phyloP scores from a whole-genome alignment of 2,888 invertebrate species.

The Drosophila borealis region DNA sequence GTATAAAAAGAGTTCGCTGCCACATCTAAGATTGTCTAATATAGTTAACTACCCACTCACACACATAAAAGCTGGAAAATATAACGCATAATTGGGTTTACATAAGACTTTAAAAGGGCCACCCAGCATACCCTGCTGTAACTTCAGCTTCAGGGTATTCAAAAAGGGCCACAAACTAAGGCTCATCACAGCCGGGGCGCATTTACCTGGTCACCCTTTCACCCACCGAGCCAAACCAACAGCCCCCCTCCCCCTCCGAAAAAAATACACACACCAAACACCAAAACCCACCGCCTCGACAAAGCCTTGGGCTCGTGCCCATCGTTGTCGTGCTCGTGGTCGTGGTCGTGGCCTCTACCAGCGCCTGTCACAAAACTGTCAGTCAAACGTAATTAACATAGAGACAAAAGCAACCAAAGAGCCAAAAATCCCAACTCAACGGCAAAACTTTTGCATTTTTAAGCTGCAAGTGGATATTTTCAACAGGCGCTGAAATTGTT shows the following conservation, averaged over 20 bases:
- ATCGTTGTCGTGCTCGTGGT: conserved; percentile 22
- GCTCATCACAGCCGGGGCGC: conserved; percentile 49
- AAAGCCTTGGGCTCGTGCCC: conserved; percentile 14
- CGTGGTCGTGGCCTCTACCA: conserved; percentile 38
- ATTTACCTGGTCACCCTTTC: conserved; percentile 75
- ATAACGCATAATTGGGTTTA: too few relatives aligned
- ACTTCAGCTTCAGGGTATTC: background rate
- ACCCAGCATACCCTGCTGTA: background rate
- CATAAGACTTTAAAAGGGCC: too few relatives aligned
- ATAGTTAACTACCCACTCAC: too few relatives aligned
- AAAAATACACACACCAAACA: conserved; percentile 1
- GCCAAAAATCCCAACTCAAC: conserved; percentile 53
- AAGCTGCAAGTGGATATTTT: conserved; percentile 36
- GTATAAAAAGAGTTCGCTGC: too few relatives aligned
- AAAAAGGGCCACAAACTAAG: conserved; percentile 30
- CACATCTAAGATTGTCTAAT: too few relatives aligned
- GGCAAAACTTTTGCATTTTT: conserved; percentile 60
- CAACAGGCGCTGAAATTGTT: conserved; percentile 15
- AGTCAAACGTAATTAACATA: conserved; percentile 82
- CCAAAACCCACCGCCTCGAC: conserved; percentile 10
- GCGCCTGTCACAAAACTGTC: conserved; percentile 79
- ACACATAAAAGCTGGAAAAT: too few relatives aligned
- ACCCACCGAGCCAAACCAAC: conserved; percentile 52
- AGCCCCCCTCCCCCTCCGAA: conserved; percentile 3
- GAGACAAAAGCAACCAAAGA: conserved; percentile 36